A percentile compares a stretch with the other conserved stretches of the same genome.
These are phyloP conservation scores for Heteractis magnifica DNA, from an alignment of 92 coral and sea anemone genomes.

Conservation along the genomic window DNA sequence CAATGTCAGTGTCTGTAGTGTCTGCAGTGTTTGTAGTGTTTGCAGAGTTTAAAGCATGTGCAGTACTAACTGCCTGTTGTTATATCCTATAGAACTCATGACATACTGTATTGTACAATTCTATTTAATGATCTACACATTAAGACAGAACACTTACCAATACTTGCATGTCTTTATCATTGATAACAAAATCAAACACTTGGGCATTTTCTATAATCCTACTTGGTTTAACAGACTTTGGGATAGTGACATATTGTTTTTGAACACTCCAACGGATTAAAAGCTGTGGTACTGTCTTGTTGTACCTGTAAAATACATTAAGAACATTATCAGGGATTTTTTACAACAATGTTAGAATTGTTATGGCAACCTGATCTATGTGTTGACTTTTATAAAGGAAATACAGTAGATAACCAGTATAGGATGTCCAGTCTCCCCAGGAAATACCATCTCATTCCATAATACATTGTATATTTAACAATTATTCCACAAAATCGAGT, in stretches of 20 bases:
- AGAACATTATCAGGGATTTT: neutral
- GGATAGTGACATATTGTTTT: conserved; percentile 45
- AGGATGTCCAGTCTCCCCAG: no score
- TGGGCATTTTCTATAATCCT: conserved; percentile 55
- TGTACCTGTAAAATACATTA: conserved; percentile 36
- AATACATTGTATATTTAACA: no score
- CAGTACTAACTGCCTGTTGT: neutral
- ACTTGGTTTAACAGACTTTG: conserved; percentile 45
- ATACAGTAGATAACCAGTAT: no score
- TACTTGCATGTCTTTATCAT: conserved; percentile 31
- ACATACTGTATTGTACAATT: neutral
- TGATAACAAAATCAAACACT: conserved; percentile 48
- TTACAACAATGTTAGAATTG: neutral
- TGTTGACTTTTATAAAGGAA: no score
- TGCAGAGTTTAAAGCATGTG: neutral
- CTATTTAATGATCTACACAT: neutral
- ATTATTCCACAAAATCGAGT: no score
- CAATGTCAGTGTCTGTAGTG: neutral
- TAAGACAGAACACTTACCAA: conserved; percentile 12
- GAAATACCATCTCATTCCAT: no score
- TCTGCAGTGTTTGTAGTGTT: neutral
- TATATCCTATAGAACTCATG: no score
- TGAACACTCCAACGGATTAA: conserved; percentile 64
- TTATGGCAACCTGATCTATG: no score
- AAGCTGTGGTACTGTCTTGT: conserved; percentile 53